Percentiles rank a stretch among this genome's conserved stretches.
phyloP scores from a whole-genome alignment of 2,888 invertebrate species.

The Diarsia dahlii region DNA sequence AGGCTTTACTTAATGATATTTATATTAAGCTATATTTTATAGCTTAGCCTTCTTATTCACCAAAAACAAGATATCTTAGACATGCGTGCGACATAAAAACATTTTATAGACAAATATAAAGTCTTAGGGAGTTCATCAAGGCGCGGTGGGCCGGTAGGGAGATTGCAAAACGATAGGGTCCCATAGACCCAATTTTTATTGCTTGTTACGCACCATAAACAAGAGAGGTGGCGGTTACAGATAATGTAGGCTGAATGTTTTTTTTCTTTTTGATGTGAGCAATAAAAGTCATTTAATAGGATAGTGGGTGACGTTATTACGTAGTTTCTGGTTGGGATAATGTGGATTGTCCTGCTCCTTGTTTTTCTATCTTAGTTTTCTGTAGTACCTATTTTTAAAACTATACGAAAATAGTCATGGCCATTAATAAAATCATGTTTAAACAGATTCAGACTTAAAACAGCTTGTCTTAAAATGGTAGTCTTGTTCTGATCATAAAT shows the following conservation, averaged over 20 bases:
- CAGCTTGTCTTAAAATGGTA: no score
- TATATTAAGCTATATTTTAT: slow-evolving; percentile 43
- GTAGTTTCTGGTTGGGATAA: slow-evolving; percentile 35
- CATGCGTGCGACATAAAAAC: slow-evolving; percentile 82
- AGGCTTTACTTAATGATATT: background rate
- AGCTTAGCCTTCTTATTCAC: slow-evolving; percentile 26
- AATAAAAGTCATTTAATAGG: slow-evolving; percentile 84
- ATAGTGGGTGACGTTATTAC: slow-evolving; percentile 69
- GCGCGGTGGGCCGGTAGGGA: slow-evolving; percentile 77
- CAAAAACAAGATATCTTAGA: slow-evolving; percentile 22
- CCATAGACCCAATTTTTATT: slow-evolving; percentile 86
- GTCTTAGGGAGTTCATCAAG: slow-evolving; percentile 86
- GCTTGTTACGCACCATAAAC: slow-evolving; percentile 89
- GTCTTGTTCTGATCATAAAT: no score
- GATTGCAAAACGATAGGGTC: slow-evolving; percentile 87
- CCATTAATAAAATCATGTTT: no score
- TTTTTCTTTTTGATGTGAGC: slow-evolving; percentile 73
- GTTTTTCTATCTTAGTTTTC: background rate
- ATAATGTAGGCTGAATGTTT: slow-evolving; percentile 83
- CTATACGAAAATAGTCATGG: no score
- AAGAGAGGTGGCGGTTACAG: slow-evolving; percentile 80
- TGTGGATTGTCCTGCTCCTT: background rate
- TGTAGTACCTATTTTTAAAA: no score
- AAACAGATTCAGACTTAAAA: no score
- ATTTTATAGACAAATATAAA: slow-evolving; percentile 87